A percentile compares a stretch with the other conserved stretches of the same genome.
Conservation (phyloP, 2,888 invertebrate genomes). For the Schrankia costaestrigalis region DNA sequence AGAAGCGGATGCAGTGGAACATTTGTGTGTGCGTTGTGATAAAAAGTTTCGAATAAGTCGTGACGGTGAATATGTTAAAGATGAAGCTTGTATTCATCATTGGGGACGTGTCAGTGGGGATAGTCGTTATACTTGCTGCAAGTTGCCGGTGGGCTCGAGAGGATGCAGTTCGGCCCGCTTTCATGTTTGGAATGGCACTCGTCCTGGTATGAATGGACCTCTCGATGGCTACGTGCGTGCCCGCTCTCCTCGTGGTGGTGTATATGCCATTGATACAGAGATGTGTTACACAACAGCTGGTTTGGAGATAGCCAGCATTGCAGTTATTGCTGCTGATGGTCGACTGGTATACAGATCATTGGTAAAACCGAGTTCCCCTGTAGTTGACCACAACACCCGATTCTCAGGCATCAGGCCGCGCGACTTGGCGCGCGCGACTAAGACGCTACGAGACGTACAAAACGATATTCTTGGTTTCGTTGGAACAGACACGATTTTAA, state of each 20-base stretch:
- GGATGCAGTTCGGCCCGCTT: constrained; percentile 84
- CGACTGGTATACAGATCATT: constrained; percentile 89
- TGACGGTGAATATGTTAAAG: constrained; percentile 85
- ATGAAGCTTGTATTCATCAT: constrained; percentile 91
- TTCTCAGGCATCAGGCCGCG: constrained; percentile 93
- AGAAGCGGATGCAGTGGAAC: constrained; percentile 80
- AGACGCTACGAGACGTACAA: constrained; percentile 90
- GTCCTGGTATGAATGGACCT: constrained; percentile 87
- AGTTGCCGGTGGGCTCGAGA: constrained; percentile 61
- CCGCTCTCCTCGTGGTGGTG: constrained; percentile 73
- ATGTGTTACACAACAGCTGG: constrained; percentile 96
- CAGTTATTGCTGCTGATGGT: constrained; percentile 88
- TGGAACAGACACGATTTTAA: constrained; percentile 90
- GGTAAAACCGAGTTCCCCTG: constrained; percentile 89
- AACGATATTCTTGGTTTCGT: constrained; percentile 90
- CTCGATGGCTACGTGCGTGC: constrained; percentile 85
- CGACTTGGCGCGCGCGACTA: constrained; percentile 81
- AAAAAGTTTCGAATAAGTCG: constrained; percentile 85
- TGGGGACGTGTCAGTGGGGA: constrained; percentile 89
- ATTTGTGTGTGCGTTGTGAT: constrained; percentile 87
- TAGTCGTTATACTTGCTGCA: constrained; percentile 84
- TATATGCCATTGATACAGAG: constrained; percentile 96
- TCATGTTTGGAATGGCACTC: constrained; percentile 90
- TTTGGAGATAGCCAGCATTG: constrained; percentile 92
- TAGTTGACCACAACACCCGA: constrained; percentile 96